Conservation (phyloP, 2,888 invertebrate species). For the Cheilosia impressa region DNA sequence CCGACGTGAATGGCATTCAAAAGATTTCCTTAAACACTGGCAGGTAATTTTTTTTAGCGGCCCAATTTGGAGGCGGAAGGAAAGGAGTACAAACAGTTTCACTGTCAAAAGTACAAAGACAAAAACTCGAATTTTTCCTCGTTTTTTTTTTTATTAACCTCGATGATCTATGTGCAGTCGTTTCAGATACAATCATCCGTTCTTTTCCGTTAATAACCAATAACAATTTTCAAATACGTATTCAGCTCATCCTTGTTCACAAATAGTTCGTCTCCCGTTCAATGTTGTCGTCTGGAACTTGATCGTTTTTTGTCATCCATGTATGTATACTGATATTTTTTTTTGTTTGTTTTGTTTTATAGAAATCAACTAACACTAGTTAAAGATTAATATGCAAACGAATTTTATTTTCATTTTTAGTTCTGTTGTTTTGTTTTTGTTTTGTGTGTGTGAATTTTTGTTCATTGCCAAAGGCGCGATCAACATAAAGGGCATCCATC, state of each 20-base stretch:
- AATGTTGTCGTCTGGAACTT: slow-evolving; percentile 8
- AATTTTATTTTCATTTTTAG: slow-evolving; percentile 28
- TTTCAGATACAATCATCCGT: slow-evolving; percentile 41
- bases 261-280: too few relatives aligned
- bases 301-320: slow-evolving; percentile 32
- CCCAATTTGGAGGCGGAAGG: too few relatives aligned
- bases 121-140: not conserved
- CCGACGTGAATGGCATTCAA: slow-evolving; percentile 14
- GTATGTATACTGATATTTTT: not conserved
- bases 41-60: not conserved
- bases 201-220: slow-evolving; percentile 46
- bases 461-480: slow-evolving; percentile 59
- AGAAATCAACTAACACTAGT: slow-evolving; percentile 65
- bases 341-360: slow-evolving; percentile 8
- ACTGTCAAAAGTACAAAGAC: not conserved
- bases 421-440: slow-evolving; percentile 18
- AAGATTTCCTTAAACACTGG: not conserved
- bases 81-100: too few relatives aligned
- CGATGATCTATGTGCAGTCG: slow-evolving; percentile 26
- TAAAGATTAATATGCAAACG: slow-evolving; percentile 67
- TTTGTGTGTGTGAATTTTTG: slow-evolving; percentile 22
- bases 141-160: slow-evolving; percentile 30
- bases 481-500: slow-evolving; percentile 30
- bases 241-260: not conserved
- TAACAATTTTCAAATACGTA: slow-evolving; percentile 25